Base-by-base conservation (phyloP, 2,888 invertebrate species). In the Gortyna flavago region DNA sequence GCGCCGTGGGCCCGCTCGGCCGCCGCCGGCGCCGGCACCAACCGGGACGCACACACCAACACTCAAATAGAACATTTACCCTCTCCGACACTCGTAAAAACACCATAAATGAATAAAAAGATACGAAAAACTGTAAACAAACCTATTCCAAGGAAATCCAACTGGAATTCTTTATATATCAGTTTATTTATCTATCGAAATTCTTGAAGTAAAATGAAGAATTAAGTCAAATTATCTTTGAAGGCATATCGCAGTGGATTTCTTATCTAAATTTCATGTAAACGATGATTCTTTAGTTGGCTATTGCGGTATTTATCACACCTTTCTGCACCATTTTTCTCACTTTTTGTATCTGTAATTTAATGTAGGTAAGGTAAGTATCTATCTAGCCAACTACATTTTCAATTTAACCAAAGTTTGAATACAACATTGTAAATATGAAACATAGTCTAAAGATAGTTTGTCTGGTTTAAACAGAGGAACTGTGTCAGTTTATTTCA, bases 21-120 rank as follows among this genome's bases (percentile, higher is more conserved):
- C 65, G 74, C 69, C 65, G 74, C 66, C 85, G 84, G 83, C 78
- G 61, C 57, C 48, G 83, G 81, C 78, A 81, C 81, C 84, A 84
- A 90, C 89, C 86, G 87, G 85, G 82, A 79, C 76, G 69, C 87
- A 87, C 85, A 87, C 90, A 90, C 86, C 85, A 89, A 90, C 75
- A 81, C 81, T 85, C 75, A 77, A 85, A 87, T 79, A 84, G 79
- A 77, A 77, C 85, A 87, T 85, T 86, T 86, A 88, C 87, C 87
- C 86, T 86, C 79, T 86, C 48, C 62, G 71, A 84, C 79, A 87
- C 76, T 89, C 85, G 84, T 88, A 89, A 89, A 87, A 89, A 86
- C 81, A 85, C 86, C 83, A 84, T 89, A 83, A 88, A 84, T 85
- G 78, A 83, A 86, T 84, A 87, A 88, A 89, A 84, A 88, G 87